A percentile compares a stretch with the other conserved stretches of the same genome.
Evolutionary conservation across 1,140 invertebrate species (phyloP).

Genomic region (Rhagoletis pomonella): DNA sequence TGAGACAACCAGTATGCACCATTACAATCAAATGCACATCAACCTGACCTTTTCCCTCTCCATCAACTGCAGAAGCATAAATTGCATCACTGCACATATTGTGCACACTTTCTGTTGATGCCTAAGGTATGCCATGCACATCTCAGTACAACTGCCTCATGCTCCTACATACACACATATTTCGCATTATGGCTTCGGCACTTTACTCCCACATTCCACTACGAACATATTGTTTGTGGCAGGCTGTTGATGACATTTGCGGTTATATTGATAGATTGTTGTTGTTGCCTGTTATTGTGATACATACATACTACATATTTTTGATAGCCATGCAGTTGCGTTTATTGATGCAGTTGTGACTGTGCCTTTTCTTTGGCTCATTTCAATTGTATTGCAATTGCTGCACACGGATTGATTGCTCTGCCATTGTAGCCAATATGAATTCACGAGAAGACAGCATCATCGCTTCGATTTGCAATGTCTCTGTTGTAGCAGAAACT

Average conservation of each 20-base stretch:
- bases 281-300: background rate
- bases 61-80: conserved; percentile 1
- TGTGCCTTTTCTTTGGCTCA: background rate
- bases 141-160: background rate
- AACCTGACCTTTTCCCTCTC: background rate
- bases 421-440: background rate
- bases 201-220: conserved; percentile 10
- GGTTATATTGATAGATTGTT: conserved; percentile 38
- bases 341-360: background rate
- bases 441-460: conserved; percentile 3
- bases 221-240: background rate
- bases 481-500: background rate
- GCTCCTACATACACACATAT: background rate
- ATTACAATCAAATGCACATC: background rate
- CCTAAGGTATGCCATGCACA: no score
- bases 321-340: background rate
- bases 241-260: conserved; percentile 48
- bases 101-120: background rate
- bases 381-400: conserved; percentile 48
- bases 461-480: conserved; percentile 25
- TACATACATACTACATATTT: background rate
- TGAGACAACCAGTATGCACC: conserved; percentile 34
- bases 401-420: conserved; percentile 35
- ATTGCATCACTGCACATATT: conserved; percentile 25
- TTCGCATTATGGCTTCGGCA: background rate